Base-by-base conservation (phyloP, 2,888 invertebrate species). In the Lordiphosa andalusiaca region DNA sequence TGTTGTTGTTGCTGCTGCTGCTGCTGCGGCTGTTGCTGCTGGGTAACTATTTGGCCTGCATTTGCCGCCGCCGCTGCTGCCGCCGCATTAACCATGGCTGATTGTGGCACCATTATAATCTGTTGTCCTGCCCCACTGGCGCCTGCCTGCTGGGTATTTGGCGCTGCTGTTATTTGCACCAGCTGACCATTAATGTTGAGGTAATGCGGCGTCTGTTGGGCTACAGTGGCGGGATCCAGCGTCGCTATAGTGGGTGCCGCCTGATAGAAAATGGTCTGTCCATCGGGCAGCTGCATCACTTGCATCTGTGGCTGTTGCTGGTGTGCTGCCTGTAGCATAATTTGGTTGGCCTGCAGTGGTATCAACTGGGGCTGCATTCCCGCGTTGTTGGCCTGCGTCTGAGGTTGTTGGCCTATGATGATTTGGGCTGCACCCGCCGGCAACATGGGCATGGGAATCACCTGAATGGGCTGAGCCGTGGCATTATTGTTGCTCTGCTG, bases 221-320 rank as follows among this genome's bases (percentile, higher is more conserved):
- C 62, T 1, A 76, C 69, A 0, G 55, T 63, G 4, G 65, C 71
- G 1, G 85, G 67, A 50, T 85, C 84, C 40, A 67, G 59, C 4
- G 70, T 60, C 35, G 84, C 51, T 13, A 84, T 65, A 7, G 82
- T 73, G n/a, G 86, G 74, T 12, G 85, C 95, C 87, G 85, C 95
- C 87, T 98, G 97, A 63, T 88, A 89, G 88, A 96, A 96, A 76
- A 95, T 95, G 0, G 97, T 96, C 89, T 98, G 98, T 1, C 98
- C 98, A 89, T 97, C 97, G 0, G 96, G 92, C 0, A 97, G 95
- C 88, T 97, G 98, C 35, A 98, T 93, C 39, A 98, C 91, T 88
- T 97, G 97, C 37, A 95, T 93, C 13, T 80, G 80, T 2, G 89
- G 85, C 39, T 88, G 66, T 42, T 88, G 89, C 46, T 86, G 87